These are phyloP conservation scores for Pachycephus smyrnensis DNA, from an alignment of 2,888 invertebrate species.

Conservation along the genomic window DNA sequence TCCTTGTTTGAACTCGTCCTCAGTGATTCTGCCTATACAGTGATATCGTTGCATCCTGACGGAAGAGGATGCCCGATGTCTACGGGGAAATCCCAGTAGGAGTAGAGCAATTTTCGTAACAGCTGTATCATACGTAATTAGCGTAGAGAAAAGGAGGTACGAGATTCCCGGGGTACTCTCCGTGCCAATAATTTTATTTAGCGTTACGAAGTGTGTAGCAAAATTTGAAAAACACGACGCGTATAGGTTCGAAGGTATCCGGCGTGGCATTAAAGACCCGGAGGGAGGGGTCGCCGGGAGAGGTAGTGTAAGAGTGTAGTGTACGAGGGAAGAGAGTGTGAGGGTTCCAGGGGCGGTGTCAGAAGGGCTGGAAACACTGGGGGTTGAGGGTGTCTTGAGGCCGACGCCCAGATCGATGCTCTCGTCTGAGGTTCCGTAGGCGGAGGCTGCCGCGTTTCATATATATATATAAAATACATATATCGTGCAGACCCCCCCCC, in stretches of 20 bases:
- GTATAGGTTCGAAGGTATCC: not conserved
- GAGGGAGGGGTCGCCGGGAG: conserved; percentile 17
- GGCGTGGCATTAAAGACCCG: conserved; percentile 14
- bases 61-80: not conserved
- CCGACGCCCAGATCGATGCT: conserved; percentile 66
- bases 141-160: not conserved
- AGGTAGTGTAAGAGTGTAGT: not conserved
- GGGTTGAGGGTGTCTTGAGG: conserved; percentile 52
- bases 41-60: not conserved
- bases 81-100: not conserved
- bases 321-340: conserved; percentile 18
- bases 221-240: not conserved
- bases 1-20: too few species aligned
- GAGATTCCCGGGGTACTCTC: not conserved
- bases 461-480: not conserved
- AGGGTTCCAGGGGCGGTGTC: not conserved
- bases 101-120: not conserved
- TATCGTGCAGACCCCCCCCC: not conserved
- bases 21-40: too few species aligned
- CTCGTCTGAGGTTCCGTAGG: conserved; percentile 61
- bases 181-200: not conserved
- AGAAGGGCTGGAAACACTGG: conserved; percentile 1
- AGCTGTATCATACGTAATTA: not conserved
- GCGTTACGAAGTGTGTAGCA: not conserved
- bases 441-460: conserved; percentile 42